phyloP scores from a whole-genome alignment of 2,888 invertebrate species.

The Synanthedon vespiformis region DNA sequence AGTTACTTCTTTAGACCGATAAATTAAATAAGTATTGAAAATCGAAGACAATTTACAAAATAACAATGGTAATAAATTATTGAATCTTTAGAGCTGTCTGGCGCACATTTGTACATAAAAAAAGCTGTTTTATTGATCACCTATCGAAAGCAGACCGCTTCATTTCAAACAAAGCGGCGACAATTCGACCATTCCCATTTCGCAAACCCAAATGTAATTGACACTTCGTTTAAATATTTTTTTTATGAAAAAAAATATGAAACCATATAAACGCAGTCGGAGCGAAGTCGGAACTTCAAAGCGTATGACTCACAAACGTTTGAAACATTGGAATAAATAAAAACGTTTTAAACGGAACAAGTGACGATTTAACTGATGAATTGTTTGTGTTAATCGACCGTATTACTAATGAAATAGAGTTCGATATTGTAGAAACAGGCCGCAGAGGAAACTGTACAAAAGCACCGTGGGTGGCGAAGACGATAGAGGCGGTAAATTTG shows the following conservation, averaged over 20 bases:
- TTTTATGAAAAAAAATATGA: conserved; percentile 13
- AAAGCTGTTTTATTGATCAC: conserved; percentile 20
- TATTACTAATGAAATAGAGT: conserved; percentile 7
- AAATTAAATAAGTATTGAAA: no score
- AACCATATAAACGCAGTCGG: conserved; percentile 33
- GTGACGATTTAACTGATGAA: conserved; percentile 28
- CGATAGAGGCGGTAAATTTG: conserved; percentile 51
- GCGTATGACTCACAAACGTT: conserved; percentile 53
- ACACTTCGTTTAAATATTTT: conserved; percentile 18
- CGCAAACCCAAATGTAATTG: conserved; percentile 32
- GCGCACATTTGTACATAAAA: no score
- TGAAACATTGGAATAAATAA: conserved; percentile 38
- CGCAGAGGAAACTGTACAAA: conserved; percentile 7
- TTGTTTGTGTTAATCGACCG: conserved; percentile 6
- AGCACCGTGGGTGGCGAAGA: conserved; percentile 49
- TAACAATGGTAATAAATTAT: no score
- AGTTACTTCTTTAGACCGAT: no score
- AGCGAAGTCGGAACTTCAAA: conserved; percentile 27
- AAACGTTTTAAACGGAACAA: conserved; percentile 37
- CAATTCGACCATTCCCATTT: conserved; percentile 16
- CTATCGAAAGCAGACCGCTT: not conserved
- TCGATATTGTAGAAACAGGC: conserved; percentile 1
- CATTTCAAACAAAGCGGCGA: conserved; percentile 4
- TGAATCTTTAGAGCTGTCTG: no score
- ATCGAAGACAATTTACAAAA: no score